Evolutionary conservation across 1,140 invertebrate species (phyloP), one percentile per base, ranked within the genome.

Genomic region (Thaumetopoea pityocampa): DNA sequence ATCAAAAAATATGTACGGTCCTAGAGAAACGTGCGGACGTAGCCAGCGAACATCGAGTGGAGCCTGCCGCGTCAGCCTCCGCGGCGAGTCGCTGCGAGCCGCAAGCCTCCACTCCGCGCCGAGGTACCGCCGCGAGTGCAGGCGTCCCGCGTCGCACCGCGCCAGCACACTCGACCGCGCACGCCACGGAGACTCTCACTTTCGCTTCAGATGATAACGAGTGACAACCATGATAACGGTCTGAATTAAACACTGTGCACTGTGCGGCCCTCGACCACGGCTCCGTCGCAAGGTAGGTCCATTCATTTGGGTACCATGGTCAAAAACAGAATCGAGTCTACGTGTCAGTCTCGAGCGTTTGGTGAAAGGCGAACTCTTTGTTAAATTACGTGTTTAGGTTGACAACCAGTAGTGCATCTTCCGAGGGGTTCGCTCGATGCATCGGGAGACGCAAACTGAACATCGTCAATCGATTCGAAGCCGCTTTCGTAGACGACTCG

Each of bases 281-380:
- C 52, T 36, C 44, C 48, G 53, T 50, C 47, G 49, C 62, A 74
- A 76, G 71, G 73, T 77, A 57, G 68, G 70, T 66, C 28, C 43
- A 34, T 48, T 38, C 43, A 44, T 67, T 50, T 62, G 41, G 64
- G 30, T 47, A 33, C 34, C 33, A 48, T 29, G 37, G 34, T 51
- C 45, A 62, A 51, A 59, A 46, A 52, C 44, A 67, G 66, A 73
- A 68, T 72, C 62, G 61, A 63, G 67, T 60, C 55, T 72, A 81
- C 77, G 77, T 79, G 77, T 81, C 77, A 77, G 60, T 63, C 79
- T 43, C 59, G 70, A 77, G 67, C 71, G 67, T 57, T 70, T 66
- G 79, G 78, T 82, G 78, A 82, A 82, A 82, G 74, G 78, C 65
- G 60, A 77, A 76, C 67, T 74, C 73, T 74, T 78, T 74, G 65